Evolutionary conservation across 2,888 invertebrate genomes (phyloP), one percentile per base, ranked within the genome.

Genomic region (Brachypterus glaber): DNA sequence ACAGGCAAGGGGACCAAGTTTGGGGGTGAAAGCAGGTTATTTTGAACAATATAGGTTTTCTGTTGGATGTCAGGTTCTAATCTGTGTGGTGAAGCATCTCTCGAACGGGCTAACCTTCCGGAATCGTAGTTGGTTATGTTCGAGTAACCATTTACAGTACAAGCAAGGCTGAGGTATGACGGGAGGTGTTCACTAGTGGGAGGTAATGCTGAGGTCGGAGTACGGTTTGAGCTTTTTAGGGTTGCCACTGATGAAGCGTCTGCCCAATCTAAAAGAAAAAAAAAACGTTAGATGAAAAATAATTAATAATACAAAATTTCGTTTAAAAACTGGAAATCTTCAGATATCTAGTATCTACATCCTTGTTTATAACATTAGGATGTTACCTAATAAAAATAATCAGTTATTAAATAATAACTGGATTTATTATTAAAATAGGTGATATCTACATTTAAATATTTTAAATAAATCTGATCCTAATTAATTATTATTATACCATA

Each of bases 121-220:
- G 87, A 85, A 63, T 88, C 85, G 73, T 89, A 90, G 40, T 87
- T 84, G 4, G 84, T 88, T 39, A 86, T 72, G 52, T 85, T 85
- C 3, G 86, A 84, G 61, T 92, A 92, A 3, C 91, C 91, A 67
- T 86, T 89, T 35, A 91, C 87, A 13, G 89, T 88, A 61, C 90
- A 88, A 34, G 91, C 89, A 44, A 92, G 68, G 54, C 86, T 87
- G 38, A 92, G 68, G 62, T 92, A 92, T 39, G 89, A 89, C 0
- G 91, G 91, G 58, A 87, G 81, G 32, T 57, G 56, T 69, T 52
- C 50, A 17, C 54, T 50, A n/a, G 46, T 40, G 11, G 47, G 46
- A 4, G 51, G 39, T n/a, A n/a, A n/a, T n/a, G n/a, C n/a, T 17
- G 36, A 37, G 9, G 24, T 21, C 13, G 57, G 56, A 3, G 58